Base-by-base conservation (phyloP, 2,888 invertebrate genomes). In the Rhingia campestris region DNA sequence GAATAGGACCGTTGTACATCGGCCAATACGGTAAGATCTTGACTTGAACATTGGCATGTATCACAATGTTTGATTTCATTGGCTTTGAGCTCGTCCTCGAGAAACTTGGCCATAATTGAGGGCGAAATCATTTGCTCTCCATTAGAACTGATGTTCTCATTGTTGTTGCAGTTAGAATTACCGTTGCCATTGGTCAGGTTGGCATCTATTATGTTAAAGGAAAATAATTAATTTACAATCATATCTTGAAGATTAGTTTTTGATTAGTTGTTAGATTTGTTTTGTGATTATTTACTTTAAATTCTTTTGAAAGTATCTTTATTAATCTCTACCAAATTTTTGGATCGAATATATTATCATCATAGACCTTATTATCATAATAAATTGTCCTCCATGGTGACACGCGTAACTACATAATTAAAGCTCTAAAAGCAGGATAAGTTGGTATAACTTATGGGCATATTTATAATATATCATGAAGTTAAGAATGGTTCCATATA, bases 101-200 rank as follows among this genome's bases (percentile, higher is more conserved):
- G 92, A 82, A 97, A 96, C 92, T 97, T 97, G 3, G 97, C 97
- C 96, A 97, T 96, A 64, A 97, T 95, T 7, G 97, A 96, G 32
- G 97, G 97, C 4, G 97, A 97, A 10, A 96, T 95, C 87, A 91
- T 90, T 41, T 91, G 89, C 85, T 90, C 89, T 43, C 86, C 87
- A 69, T 86, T 88, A 30, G 81, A 84, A 54, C 75, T 87, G 51
- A 37, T 53, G n/a, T 47, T 86, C 30, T 81, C 79, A 61, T 86
- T 86, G 63, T 72, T 86, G 41, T 74, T 82, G 61, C 63, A 67
- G 49, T 59, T 76, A 4, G 67, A 39, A 39, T 67, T 69, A 32
- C n/a, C 53, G 54, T 73, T 85, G 54, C 59, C 79, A 39, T 53
- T 77, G 12, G 76, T n/a, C 3, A 67, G 32, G 49, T 47, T 74